phyloP scores from a whole-genome alignment of 2,888 invertebrate genomes.

The Phanerotoma sp. region DNA sequence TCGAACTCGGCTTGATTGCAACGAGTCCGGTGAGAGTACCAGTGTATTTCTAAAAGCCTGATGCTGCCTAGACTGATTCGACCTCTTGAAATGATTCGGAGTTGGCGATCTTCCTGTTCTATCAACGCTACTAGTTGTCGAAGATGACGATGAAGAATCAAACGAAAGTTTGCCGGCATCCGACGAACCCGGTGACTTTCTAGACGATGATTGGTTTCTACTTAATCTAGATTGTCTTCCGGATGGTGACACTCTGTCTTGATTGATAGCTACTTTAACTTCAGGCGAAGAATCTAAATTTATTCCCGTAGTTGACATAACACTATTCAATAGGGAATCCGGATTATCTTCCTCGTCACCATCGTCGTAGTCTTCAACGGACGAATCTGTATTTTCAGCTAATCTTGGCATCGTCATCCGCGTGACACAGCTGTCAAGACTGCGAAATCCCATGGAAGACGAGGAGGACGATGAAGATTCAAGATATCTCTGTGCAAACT shows the following conservation, averaged over 20 bases:
- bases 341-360: slow-evolving; percentile 60
- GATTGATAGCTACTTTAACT: slow-evolving; percentile 43
- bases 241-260: slow-evolving; percentile 45
- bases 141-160: slow-evolving; percentile 44
- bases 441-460: slow-evolving; percentile 66
- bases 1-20: slow-evolving; percentile 55
- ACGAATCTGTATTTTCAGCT: slow-evolving; percentile 62
- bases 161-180: slow-evolving; percentile 47
- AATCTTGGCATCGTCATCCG: slow-evolving; percentile 60
- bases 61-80: slow-evolving; percentile 42
- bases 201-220: slow-evolving; percentile 42
- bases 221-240: slow-evolving; percentile 40
- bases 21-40: slow-evolving; percentile 46
- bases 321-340: slow-evolving; percentile 58
- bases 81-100: slow-evolving; percentile 46
- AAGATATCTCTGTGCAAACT: slow-evolving; percentile 62
- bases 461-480: slow-evolving; percentile 63
- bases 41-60: slow-evolving; percentile 40
- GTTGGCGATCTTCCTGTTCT: slow-evolving; percentile 49
- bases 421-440: slow-evolving; percentile 63
- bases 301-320: slow-evolving; percentile 46
- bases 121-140: slow-evolving; percentile 47
- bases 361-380: slow-evolving; percentile 62
- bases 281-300: slow-evolving; percentile 52
- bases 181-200: slow-evolving; percentile 52